Evolutionary conservation across 2,797 vertebrate species (phyloP).

Genomic region (Sorex maritimensis): DNA sequence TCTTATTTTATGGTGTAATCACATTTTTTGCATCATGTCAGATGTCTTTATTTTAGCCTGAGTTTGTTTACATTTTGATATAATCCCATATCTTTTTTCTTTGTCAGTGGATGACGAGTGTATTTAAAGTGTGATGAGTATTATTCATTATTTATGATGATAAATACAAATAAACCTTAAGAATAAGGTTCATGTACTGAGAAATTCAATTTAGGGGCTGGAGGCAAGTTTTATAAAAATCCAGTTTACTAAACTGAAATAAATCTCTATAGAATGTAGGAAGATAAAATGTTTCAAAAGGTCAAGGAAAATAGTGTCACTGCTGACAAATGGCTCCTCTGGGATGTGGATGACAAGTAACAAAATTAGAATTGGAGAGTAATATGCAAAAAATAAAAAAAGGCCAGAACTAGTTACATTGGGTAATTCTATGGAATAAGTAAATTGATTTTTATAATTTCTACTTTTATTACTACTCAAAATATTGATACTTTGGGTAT

Average conservation of each 20-base stretch:
- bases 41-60: too few species aligned
- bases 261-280: neutral
- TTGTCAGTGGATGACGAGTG: too few species aligned
- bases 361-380: neutral
- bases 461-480: neutral
- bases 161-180: constrained; percentile 29
- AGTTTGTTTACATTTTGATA: too few species aligned
- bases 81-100: too few species aligned
- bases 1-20: too few species aligned
- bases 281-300: constrained; percentile 19
- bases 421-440: neutral
- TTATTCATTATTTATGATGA: neutral
- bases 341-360: neutral
- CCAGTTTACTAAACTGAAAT: constrained; percentile 12
- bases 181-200: neutral
- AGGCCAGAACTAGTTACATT: neutral
- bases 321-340: neutral
- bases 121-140: too few species aligned
- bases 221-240: neutral
- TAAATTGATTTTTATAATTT: neutral
- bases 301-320: neutral
- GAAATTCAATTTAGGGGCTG: neutral
- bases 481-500: neutral
- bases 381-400: neutral
- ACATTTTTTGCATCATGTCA: too few species aligned